Evolutionary conservation across 2,797 vertebrate genomes (phyloP).

Genomic region (Choloepus didactylus): DNA sequence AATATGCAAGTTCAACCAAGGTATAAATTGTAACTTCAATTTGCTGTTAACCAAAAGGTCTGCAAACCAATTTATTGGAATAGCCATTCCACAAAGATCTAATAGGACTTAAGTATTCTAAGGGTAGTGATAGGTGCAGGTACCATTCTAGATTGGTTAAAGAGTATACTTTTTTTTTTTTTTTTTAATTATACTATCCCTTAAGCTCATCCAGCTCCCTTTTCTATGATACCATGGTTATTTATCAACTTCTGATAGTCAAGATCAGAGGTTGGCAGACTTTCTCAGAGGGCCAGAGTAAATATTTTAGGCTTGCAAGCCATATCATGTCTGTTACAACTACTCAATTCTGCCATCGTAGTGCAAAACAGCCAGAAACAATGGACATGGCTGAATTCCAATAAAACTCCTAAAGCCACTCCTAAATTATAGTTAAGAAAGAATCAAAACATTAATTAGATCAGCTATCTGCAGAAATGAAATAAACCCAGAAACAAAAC

Average conservation of each 20-base stretch:
- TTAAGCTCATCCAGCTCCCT: background rate
- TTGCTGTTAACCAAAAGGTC: background rate
- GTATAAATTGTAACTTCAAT: background rate
- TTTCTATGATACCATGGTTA: constrained; percentile 6
- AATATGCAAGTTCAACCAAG: background rate
- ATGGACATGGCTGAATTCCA: background rate
- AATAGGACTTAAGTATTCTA: background rate
- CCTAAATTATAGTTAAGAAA: background rate
- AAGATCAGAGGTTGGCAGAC: background rate
- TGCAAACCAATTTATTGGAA: background rate
- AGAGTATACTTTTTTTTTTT: background rate
- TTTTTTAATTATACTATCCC: background rate
- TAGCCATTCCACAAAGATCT: background rate
- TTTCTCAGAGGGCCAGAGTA: background rate
- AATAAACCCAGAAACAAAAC: background rate
- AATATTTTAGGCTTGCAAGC: background rate
- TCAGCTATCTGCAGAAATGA: constrained; percentile 20
- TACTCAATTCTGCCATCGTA: no score
- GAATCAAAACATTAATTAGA: constrained; percentile 34
- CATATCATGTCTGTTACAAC: no score
- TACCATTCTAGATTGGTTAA: background rate
- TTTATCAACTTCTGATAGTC: background rate
- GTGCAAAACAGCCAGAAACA: background rate
- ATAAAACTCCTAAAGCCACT: background rate
- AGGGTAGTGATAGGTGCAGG: background rate